phyloP scores from a whole-genome alignment of 2,888 invertebrate genomes.

The Himalopsyche japonica region DNA sequence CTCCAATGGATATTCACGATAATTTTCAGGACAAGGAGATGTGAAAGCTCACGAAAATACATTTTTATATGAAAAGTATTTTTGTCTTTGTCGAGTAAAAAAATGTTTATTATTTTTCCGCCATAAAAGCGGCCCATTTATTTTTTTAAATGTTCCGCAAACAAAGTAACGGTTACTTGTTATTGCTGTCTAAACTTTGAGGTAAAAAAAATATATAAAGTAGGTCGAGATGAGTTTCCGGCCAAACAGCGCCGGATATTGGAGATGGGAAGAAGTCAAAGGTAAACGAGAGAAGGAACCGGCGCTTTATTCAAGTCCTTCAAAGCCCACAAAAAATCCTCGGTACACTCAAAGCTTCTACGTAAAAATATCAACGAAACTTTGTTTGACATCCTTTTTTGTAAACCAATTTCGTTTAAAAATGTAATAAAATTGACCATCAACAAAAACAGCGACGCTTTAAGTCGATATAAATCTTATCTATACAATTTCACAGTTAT shows the following conservation, averaged over 20 bases:
- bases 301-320: neutral
- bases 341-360: neutral
- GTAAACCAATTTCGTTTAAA: too few relatives aligned
- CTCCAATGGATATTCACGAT: too few relatives aligned
- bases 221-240: neutral
- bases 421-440: too few relatives aligned
- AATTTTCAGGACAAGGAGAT: too few relatives aligned
- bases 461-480: too few relatives aligned
- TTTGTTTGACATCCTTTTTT: neutral
- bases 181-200: neutral
- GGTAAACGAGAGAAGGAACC: neutral
- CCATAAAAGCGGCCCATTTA: neutral
- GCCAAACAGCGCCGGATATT: neutral
- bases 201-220: neutral
- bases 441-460: too few relatives aligned
- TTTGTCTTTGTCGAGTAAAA: neutral
- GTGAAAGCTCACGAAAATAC: too few relatives aligned
- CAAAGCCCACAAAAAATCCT: neutral
- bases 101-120: neutral
- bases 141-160: neutral
- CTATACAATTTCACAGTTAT: too few relatives aligned
- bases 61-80: neutral
- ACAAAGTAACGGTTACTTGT: neutral
- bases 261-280: neutral
- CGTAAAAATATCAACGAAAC: neutral